Base-by-base conservation (phyloP, 2,797 vertebrate genomes). In the Acrossocheilus fasciatus region DNA sequence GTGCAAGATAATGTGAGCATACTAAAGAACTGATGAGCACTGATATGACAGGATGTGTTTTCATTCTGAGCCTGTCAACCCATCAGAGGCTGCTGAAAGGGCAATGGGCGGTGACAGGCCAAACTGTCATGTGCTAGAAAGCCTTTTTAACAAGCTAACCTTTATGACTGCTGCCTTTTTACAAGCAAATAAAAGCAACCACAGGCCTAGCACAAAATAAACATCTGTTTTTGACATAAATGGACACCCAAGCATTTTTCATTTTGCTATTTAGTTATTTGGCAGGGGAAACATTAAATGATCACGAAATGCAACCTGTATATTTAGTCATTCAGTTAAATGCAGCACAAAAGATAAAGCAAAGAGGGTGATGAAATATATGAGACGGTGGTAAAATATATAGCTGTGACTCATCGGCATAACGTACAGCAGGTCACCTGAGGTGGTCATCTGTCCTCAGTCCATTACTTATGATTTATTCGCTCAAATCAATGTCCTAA, bases 61-160 rank as follows among this genome's bases (percentile, higher is more conserved):
- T 73, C 23, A 18, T 66, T 81, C 45, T 64, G 74, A 79, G 59
- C 68, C 30, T 20, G 45, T 86, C 34, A 41, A 4, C 20, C n/a
- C 84, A 23, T 59, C 45, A 59, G 80, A 86, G 54, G 52, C 66
- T 57, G 15, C 8, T 50, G 20, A 66, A 30, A 78, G 82, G 88
- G 34, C 39, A 79, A 15, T 73, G 36, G 66, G 39, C 41, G 78
- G 59, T 69, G 18, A n/a, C 66, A 30, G 43, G 30, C 50, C 36
- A 52, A 78, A 52, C 73, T 54, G 57, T 85, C 82, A 78, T 83
- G 74, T 81, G 87, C 47, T 43, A 68, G 82, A 87, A 86, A 76
- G 45, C 8, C 70, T 52, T 82, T 84, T 90, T 90, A 82, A 90
- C 87, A 86, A 72, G 76, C 50, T 86, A 81, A 84, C 73, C 81